Base-by-base conservation (phyloP, 2,888 invertebrate species). In the Sympetrum striolatum region DNA sequence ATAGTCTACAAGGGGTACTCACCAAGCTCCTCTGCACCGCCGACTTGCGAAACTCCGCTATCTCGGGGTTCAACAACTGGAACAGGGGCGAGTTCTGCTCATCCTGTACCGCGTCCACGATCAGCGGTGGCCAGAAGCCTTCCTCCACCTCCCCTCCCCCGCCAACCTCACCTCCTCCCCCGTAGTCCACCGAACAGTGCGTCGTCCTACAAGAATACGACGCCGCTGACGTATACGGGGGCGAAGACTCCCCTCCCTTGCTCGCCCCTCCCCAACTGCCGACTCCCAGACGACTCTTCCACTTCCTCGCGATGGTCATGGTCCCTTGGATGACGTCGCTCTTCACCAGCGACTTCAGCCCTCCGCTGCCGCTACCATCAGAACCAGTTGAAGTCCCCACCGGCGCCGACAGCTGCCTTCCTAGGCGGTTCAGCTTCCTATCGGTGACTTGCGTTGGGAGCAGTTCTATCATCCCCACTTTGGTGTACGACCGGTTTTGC, bases 151-250 rank as follows among this genome's bases (percentile, higher is more conserved):
- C 60, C 18, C 15, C 60, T n/a, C 60, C n/a, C 12, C 18, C 3
- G 4, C 60, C 60, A 35, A 31, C 58, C 58, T 58, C 82, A 0
- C 35, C 53, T n/a, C 31, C 44, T 31, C 58, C 58, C n/a, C 82
- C 82, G 37, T 48, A 82, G 22, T 82, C 82, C 22, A 82, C 12
- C 0, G 82, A 82, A 35, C 82, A 82, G 35, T 53, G 82, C 3
- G 82, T 82, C 6, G 82, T 82, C 18, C 35, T 53, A 35, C 82
- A 82, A 35, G 82, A 82, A 58, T 58, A 82, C 31, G 82, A 82
- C 15, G 35, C 35, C 8, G 82, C 82, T 1, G 82, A 82, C 2
- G 82, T 31, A 58, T 35, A 82, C 2, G 82, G 35, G 0, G 82
- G 35, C 10, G 31, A 48, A 1, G 14, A 22, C n/a, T 44, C 39